These are phyloP conservation scores for Lithobates sylvaticus DNA, from an alignment of 2,797 vertebrate species.

Conservation along the genomic window DNA sequence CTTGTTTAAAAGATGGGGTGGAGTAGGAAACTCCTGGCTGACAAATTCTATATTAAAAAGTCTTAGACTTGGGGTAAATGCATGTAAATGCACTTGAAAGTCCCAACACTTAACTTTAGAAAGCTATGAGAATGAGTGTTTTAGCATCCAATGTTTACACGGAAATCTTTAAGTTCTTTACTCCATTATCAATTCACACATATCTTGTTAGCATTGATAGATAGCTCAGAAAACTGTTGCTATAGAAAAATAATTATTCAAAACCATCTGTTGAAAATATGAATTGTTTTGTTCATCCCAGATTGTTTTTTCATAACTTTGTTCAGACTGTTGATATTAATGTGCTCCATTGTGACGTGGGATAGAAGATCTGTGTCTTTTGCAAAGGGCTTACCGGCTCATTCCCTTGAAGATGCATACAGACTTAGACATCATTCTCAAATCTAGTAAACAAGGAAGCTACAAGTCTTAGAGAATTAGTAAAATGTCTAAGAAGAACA, in stretches of 20 bases:
- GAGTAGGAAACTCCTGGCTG: too few relatives aligned
- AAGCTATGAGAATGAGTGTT: constrained; percentile 2
- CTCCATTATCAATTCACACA: constrained; percentile 13
- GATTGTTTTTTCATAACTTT: constrained; percentile 23
- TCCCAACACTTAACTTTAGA: background rate
- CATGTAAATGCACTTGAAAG: background rate
- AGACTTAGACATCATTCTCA: constrained; percentile 38
- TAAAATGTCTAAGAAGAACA: constrained; percentile 54
- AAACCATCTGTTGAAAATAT: constrained; percentile 40
- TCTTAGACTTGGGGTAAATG: too few relatives aligned
- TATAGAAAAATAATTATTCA: constrained; percentile 26
- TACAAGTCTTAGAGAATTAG: constrained; percentile 53
- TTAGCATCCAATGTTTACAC: background rate
- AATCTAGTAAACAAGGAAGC: constrained; percentile 54
- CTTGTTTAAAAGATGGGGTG: too few relatives aligned
- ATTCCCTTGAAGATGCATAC: constrained; percentile 42
- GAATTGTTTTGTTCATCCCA: constrained; percentile 16
- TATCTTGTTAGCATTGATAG: constrained; percentile 41
- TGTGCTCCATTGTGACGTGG: constrained; percentile 35
- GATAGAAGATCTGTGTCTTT: constrained; percentile 26
- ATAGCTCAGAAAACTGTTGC: constrained; percentile 44
- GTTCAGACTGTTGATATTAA: constrained; percentile 39
- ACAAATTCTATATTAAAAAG: too few relatives aligned
- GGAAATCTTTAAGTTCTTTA: background rate
- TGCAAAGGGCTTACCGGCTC: constrained; percentile 15